Evolutionary conservation across 1,140 invertebrate species (phyloP).

Genomic region (Drosophila persimilis): DNA sequence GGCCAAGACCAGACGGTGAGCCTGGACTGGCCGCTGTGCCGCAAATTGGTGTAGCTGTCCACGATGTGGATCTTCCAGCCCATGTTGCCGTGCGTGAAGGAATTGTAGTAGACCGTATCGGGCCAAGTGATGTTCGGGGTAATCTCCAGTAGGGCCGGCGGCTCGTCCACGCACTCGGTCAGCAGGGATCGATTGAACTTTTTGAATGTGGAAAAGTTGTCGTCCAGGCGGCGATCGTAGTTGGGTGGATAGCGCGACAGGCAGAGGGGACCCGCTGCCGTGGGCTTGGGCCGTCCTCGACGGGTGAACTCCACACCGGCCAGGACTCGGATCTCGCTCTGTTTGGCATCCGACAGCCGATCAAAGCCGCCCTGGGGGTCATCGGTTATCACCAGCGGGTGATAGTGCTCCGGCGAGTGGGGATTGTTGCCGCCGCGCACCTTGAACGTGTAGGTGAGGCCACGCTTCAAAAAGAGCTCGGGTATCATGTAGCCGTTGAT

Average conservation of each 20-base stretch:
- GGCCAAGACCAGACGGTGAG: constrained; percentile 3
- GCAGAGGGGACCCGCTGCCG: constrained; percentile 92
- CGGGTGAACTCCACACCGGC: constrained; percentile 93
- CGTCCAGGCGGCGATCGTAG: constrained; percentile 90
- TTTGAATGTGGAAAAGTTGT: constrained; percentile 90
- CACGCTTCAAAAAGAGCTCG: constrained; percentile 93
- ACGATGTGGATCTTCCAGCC: constrained; percentile 95
- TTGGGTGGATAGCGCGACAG: constrained; percentile 86
- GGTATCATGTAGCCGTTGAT: constrained; percentile 93
- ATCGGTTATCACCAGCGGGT: constrained; percentile 96
- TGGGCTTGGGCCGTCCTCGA: constrained; percentile 90
- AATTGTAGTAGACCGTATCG: constrained; percentile 96
- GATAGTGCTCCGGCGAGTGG: constrained; percentile 93
- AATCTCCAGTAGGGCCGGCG: constrained; percentile 89
- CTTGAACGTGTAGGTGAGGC: constrained; percentile 92
- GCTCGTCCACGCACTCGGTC: constrained; percentile 88
- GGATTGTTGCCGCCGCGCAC: constrained; percentile 95
- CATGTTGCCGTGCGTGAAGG: constrained; percentile 95
- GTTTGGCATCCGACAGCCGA: constrained; percentile 88
- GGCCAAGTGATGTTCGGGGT: constrained; percentile 96
- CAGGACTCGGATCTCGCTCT: constrained; percentile 90
- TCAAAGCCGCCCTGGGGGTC: constrained; percentile 93
- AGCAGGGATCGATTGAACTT: constrained; percentile 91
- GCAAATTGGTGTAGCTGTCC: constrained; percentile 85
- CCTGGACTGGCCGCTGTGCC: constrained; percentile 24